These are phyloP conservation scores for Galleria mellonella DNA, from an alignment of 1,140 invertebrate species.

Conservation along the genomic window DNA sequence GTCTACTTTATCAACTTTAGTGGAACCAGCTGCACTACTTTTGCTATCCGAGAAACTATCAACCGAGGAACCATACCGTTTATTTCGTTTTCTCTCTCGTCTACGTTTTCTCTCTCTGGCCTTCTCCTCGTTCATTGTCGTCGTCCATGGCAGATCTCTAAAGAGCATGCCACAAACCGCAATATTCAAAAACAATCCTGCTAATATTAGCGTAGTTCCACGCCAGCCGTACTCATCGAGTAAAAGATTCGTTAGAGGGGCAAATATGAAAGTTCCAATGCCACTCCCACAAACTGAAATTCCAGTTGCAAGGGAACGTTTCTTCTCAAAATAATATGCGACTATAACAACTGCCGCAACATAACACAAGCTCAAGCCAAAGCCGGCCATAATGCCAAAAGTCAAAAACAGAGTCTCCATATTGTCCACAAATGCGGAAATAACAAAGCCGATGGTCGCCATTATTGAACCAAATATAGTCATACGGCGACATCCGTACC, in stretches of 20 bases:
- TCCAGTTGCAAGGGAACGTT: conserved; percentile 93
- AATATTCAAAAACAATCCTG: conserved; percentile 90
- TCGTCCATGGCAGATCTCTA: conserved; percentile 86
- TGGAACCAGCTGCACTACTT: conserved; percentile 77
- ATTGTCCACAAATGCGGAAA: conserved; percentile 84
- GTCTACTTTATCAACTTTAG: conserved; percentile 54
- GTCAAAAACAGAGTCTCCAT: conserved; percentile 88
- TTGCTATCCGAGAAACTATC: conserved; percentile 82
- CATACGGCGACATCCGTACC: conserved; percentile 87
- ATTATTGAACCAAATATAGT: conserved; percentile 88
- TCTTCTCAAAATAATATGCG: conserved; percentile 96
- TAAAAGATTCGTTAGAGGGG: conserved; percentile 87
- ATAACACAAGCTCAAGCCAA: conserved; percentile 90
- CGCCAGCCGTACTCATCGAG: conserved; percentile 90
- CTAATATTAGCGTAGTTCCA: conserved; percentile 86
- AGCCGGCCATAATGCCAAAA: conserved; percentile 89
- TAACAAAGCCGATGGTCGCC: conserved; percentile 86
- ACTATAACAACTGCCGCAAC: conserved; percentile 95
- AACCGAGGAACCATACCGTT: conserved; percentile 76
- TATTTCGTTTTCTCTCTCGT: conserved; percentile 76
- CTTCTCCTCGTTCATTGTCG: conserved; percentile 77
- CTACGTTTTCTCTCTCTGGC: conserved; percentile 77
- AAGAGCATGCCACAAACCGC: conserved; percentile 91
- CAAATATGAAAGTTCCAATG: conserved; percentile 93
- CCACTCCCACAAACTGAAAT: conserved; percentile 93